phyloP scores from a whole-genome alignment of 2,797 vertebrate genomes.

The Pogoniulus pusillus region DNA sequence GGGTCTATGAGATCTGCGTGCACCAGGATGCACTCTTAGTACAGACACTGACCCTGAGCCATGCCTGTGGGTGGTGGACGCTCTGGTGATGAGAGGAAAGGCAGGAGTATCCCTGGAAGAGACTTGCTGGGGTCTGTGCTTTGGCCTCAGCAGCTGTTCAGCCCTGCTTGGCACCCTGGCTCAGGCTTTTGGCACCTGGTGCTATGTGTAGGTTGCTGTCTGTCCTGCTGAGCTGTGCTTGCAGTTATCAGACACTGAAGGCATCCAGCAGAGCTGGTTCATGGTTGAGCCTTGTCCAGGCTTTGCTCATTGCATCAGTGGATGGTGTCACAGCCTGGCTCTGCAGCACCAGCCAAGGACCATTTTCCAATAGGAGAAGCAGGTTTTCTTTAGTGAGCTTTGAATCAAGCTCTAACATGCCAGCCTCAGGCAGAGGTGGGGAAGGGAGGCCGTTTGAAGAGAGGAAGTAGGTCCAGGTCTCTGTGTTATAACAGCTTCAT shows the following conservation, averaged over 20 bases:
- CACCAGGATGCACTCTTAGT: fast-evolving
- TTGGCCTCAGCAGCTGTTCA: not conserved
- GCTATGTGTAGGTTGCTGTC: not conserved
- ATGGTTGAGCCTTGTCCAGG: not conserved
- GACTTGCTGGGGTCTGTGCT: not conserved
- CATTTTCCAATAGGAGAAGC: not conserved
- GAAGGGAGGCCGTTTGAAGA: not conserved
- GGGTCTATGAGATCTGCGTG: not conserved
- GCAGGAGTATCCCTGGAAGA: not conserved
- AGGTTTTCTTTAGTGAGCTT: not conserved
- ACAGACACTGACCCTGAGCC: too few relatives aligned
- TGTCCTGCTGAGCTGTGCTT: not conserved
- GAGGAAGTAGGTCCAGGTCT: not conserved
- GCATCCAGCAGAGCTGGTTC: not conserved
- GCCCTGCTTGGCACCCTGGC: not conserved
- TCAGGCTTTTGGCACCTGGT: not conserved
- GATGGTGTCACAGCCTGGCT: not conserved
- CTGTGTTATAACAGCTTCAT: not conserved
- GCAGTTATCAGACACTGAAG: fast-evolving
- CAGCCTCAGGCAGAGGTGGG: not conserved
- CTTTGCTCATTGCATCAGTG: not conserved
- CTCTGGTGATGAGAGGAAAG: not conserved
- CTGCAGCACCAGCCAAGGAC: not conserved
- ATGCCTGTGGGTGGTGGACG: fast-evolving
- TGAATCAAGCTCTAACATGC: not conserved